These are phyloP conservation scores for Branchinecta sandiegonensis DNA, from an alignment of 2,888 invertebrate genomes.

Conservation along the genomic window DNA sequence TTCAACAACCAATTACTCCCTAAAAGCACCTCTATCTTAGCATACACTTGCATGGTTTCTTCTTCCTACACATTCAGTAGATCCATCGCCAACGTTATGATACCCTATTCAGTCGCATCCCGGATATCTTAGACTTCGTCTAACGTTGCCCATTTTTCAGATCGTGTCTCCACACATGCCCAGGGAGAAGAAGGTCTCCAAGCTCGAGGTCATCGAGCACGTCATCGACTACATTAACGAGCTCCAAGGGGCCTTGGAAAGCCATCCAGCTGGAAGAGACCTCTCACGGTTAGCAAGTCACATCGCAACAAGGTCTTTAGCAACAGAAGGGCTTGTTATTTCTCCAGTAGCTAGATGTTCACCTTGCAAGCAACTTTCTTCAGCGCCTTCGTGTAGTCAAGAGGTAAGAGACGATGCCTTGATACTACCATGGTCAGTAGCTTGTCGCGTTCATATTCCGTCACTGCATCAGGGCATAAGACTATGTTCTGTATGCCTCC, in stretches of 20 bases:
- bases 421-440: too few relatives aligned
- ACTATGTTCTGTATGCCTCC: too few relatives aligned
- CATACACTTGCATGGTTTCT: too few relatives aligned
- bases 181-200: constrained; percentile 5
- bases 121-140: too few relatives aligned
- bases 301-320: constrained; percentile 7
- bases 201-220: constrained; percentile 1
- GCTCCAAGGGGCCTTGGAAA: neutral
- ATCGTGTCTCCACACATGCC: constrained; percentile 11
- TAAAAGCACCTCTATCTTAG: too few relatives aligned
- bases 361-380: neutral
- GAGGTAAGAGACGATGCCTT: neutral
- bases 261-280: constrained; percentile 5
- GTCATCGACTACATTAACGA: constrained; percentile 9
- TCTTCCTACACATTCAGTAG: too few relatives aligned
- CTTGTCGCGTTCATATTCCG: too few relatives aligned
- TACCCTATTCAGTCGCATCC: too few relatives aligned
- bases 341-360: neutral
- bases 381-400: neutral
- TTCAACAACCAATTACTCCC: too few relatives aligned
- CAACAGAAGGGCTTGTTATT: neutral
- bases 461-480: too few relatives aligned
- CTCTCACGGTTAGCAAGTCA: neutral
- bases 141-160: neutral
- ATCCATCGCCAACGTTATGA: too few relatives aligned